Percentiles rank a stretch among this genome's conserved stretches.
These are phyloP conservation scores for Drosophila paulistorum DNA, from an alignment of 1,140 invertebrate genomes.

Conservation along the genomic window DNA sequence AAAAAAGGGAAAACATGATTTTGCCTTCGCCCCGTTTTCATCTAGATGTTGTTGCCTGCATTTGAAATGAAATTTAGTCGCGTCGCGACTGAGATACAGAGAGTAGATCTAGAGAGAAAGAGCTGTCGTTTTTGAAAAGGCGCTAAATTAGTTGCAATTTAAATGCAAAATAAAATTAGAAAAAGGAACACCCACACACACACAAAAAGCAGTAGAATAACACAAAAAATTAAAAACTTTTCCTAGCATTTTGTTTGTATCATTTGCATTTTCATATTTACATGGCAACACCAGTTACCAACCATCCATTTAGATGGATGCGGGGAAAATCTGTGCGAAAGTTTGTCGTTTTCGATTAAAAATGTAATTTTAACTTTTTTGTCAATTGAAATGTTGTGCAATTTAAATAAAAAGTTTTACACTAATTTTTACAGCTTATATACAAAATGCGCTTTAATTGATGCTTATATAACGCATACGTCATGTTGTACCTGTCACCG, in stretches of 20 bases:
- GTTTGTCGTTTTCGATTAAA: conserved; percentile 9
- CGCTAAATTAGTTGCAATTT: conserved; percentile 78
- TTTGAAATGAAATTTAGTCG: conserved; percentile 61
- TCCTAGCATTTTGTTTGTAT: conserved; percentile 45
- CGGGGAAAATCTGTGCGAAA: not conserved
- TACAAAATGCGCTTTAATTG: conserved; percentile 3
- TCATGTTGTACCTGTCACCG: conserved; percentile 53
- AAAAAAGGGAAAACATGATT: not conserved
- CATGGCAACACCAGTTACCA: not conserved
- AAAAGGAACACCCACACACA: not conserved
- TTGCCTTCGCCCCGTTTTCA: not conserved
- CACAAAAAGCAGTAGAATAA: conserved; percentile 15
- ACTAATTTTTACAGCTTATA: conserved; percentile 1
- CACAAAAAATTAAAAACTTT: conserved; percentile 68
- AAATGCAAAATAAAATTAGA: conserved; percentile 41
- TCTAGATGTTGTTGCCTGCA: conserved; percentile 47
- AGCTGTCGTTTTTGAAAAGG: conserved; percentile 30
- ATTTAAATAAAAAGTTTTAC: conserved; percentile 1
- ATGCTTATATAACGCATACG: conserved; percentile 55
- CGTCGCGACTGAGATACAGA: conserved; percentile 5
- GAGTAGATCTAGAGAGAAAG: not conserved
- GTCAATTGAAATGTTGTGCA: conserved; percentile 15
- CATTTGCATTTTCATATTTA: conserved; percentile 38
- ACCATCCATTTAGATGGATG: not conserved
- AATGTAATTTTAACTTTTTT: conserved; percentile 24